A percentile compares a stretch with the other conserved stretches of the same genome.
Conservation (phyloP, 2,888 invertebrate genomes). For the Lochmaea crataegi region DNA sequence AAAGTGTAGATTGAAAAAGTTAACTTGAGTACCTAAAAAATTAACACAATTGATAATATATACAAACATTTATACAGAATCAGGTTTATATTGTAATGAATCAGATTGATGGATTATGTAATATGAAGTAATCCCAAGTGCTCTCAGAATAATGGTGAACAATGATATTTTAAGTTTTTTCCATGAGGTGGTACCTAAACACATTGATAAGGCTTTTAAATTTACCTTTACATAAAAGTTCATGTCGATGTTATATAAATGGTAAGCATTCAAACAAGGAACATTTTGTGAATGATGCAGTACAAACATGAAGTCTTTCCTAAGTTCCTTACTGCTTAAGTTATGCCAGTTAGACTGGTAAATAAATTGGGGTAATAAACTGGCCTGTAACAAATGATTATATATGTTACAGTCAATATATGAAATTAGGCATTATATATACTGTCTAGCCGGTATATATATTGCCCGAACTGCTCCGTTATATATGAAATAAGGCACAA, state of each 20-base stretch:
- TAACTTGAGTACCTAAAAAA: slow-evolving; percentile 7
- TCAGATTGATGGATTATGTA: no score
- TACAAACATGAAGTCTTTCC: slow-evolving; percentile 24
- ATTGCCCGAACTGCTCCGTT: no score
- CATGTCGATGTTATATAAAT: slow-evolving; percentile 23
- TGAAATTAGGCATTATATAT: no score
- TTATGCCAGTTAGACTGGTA: slow-evolving; percentile 13
- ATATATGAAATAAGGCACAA: no score
- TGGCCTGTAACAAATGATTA: slow-evolving; percentile 19
- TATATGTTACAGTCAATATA: no score
- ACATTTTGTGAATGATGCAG: slow-evolving; percentile 17
- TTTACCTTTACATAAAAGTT: slow-evolving; percentile 22
- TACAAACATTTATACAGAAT: background rate
- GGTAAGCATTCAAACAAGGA: slow-evolving; percentile 11
- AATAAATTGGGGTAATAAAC: slow-evolving; percentile 15
- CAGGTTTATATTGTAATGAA: background rate
- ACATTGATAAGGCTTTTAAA: background rate
- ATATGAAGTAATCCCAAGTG: no score
- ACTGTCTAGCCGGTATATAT: no score
- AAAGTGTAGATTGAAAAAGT: slow-evolving; percentile 10
- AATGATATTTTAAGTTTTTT: no score
- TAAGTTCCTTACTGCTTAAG: slow-evolving; percentile 1
- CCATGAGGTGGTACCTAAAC: background rate
- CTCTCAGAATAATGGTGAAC: no score
- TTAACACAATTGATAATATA: background rate